Evolutionary conservation across 2,113 vertebrate species (phyloP).

Genomic region (Psilopsiagon aymara): DNA sequence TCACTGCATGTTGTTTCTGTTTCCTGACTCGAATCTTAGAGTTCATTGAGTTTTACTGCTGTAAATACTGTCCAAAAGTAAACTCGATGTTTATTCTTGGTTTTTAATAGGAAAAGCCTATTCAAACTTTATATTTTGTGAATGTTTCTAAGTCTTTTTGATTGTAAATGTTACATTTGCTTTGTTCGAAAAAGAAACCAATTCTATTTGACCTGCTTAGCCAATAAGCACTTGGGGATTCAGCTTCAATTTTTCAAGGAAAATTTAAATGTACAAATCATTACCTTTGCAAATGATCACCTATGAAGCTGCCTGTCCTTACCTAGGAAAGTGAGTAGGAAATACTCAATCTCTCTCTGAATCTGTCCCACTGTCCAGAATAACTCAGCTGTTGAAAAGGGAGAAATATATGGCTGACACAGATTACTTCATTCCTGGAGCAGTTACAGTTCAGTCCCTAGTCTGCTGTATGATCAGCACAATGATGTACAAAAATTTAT

Average conservation of each 20-base stretch:
- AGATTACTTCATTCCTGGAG: background rate
- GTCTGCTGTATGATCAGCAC: background rate
- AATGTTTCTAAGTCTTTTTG: background rate
- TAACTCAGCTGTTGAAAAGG: background rate
- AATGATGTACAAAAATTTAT: background rate
- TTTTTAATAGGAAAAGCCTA: background rate
- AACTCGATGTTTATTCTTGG: background rate
- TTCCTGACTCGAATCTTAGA: background rate
- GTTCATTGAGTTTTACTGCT: background rate
- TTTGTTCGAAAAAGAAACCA: background rate
- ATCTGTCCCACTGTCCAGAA: background rate
- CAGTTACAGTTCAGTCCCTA: background rate
- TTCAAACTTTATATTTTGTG: background rate
- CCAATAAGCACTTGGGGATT: background rate
- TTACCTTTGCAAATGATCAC: slow-evolving; percentile 7
- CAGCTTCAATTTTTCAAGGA: background rate
- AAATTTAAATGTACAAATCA: slow-evolving; percentile 6
- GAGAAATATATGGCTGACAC: background rate
- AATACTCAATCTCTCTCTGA: background rate
- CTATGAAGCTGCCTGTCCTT: background rate
- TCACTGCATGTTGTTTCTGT: background rate
- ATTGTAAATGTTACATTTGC: background rate
- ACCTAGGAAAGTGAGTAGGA: background rate
- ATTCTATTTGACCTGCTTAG: background rate
- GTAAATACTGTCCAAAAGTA: background rate